A percentile compares a stretch with the other conserved stretches of the same genome.
phyloP scores from a whole-genome alignment of 53 echinoderm and acorn worm genomes.

The Paracentrotus lividus region DNA sequence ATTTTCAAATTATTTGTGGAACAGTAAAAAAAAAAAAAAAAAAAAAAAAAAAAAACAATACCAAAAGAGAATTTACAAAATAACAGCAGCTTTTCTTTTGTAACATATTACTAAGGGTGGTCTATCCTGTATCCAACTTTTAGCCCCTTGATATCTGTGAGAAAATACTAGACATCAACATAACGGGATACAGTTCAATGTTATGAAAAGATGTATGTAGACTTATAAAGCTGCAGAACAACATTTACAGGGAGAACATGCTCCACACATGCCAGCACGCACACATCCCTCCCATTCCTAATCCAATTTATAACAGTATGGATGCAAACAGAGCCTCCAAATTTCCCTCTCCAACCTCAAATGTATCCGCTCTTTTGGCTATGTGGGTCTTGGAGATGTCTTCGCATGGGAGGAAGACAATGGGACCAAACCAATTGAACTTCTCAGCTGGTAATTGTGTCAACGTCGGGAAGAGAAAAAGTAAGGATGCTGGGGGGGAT shows the following conservation, averaged over 20 bases:
- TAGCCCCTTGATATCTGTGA: neutral
- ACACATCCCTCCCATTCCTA: conserved; percentile 53
- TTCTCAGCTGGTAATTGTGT: conserved; percentile 46
- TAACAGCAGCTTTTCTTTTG: neutral
- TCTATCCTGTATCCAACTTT: neutral
- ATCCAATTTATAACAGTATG: conserved; percentile 52
- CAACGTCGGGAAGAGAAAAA: neutral
- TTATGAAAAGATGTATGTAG: conserved; percentile 1
- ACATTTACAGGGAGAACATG: neutral
- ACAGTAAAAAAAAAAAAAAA: neutral
- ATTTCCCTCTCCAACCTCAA: conserved; percentile 45
- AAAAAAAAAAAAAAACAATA: neutral
- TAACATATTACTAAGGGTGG: neutral
- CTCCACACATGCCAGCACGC: conserved; percentile 2
- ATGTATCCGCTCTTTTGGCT: conserved; percentile 31
- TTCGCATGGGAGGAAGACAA: conserved; percentile 31
- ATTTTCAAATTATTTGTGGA: too few relatives aligned
- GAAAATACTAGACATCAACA: neutral
- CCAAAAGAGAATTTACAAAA: too few relatives aligned
- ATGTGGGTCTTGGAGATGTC: conserved; percentile 4
- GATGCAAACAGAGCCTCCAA: conserved; percentile 24
- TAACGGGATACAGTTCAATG: neutral
- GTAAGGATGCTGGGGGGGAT: neutral
- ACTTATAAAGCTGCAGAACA: neutral
- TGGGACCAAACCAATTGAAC: conserved; percentile 36